Percentiles rank a stretch among this genome's conserved stretches.
Conservation (phyloP, 2,113 vertebrate species). For the Protomyctophum bolini region DNA sequence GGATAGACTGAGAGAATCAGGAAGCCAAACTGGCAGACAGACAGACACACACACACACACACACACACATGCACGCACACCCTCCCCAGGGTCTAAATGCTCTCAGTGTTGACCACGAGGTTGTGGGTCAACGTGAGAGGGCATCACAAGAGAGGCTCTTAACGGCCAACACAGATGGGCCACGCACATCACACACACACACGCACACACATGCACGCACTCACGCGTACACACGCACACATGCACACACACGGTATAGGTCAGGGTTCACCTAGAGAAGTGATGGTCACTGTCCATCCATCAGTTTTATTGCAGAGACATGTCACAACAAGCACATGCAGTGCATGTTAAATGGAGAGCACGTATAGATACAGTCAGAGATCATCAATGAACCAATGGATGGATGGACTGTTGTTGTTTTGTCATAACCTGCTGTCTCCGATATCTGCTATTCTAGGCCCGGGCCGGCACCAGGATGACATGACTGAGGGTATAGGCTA, state of each 20-base stretch:
- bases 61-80: slow-evolving; percentile 26
- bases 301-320: slow-evolving; percentile 78
- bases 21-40: slow-evolving; percentile 30
- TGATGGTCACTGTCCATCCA: slow-evolving; percentile 77
- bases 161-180: slow-evolving; percentile 79
- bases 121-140: slow-evolving; percentile 71
- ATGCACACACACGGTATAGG: slow-evolving; percentile 37
- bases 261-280: slow-evolving; percentile 82
- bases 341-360: no score
- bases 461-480: no score
- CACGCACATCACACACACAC: slow-evolving; percentile 31
- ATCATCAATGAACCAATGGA: no score
- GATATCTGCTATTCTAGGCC: no score
- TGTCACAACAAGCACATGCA: slow-evolving; percentile 57
- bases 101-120: slow-evolving; percentile 77
- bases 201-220: slow-evolving; percentile 33
- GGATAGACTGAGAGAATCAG: not conserved
- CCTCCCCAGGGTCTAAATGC: slow-evolving; percentile 62
- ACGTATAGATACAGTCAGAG: no score
- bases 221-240: slow-evolving; percentile 1
- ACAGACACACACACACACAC: slow-evolving; percentile 20
- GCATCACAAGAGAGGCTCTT: slow-evolving; percentile 72
- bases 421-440: no score
- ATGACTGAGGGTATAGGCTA: no score
- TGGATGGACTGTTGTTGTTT: no score